phyloP scores from a whole-genome alignment of 1,140 invertebrate species.

The Aphaenogaster floridana region DNA sequence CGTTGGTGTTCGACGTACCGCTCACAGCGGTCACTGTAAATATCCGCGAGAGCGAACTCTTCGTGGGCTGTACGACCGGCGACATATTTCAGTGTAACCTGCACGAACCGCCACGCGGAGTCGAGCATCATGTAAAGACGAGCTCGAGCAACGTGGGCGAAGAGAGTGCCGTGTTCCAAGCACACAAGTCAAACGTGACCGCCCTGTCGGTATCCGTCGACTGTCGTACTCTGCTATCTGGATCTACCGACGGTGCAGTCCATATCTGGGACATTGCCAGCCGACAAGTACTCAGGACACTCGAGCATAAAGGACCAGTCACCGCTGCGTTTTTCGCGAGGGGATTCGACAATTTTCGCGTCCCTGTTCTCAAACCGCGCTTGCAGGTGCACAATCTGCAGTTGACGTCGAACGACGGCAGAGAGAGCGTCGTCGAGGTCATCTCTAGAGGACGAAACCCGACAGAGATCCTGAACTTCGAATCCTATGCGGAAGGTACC shows the following conservation, averaged over 20 bases:
- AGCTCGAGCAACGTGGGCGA: conserved; percentile 82
- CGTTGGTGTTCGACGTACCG: conserved; percentile 91
- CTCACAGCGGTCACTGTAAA: conserved; percentile 91
- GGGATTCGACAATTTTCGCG: conserved; percentile 85
- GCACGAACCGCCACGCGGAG: conserved; percentile 89
- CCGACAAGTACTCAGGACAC: conserved; percentile 90
- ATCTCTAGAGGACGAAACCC: conserved; percentile 71
- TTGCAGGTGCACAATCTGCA: conserved; percentile 79
- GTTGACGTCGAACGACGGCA: conserved; percentile 81
- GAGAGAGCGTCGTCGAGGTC: conserved; percentile 78
- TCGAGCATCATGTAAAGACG: conserved; percentile 89
- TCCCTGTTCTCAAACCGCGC: conserved; percentile 83
- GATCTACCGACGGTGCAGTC: conserved; percentile 91
- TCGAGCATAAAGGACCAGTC: conserved; percentile 91
- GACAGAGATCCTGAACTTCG: conserved; percentile 78
- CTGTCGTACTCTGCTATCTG: conserved; percentile 91
- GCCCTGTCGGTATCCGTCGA: conserved; percentile 91
- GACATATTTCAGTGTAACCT: conserved; percentile 90
- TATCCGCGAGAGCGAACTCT: conserved; percentile 90
- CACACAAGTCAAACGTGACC: conserved; percentile 90
- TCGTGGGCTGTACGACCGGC: conserved; percentile 91
- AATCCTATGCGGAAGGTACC: conserved; percentile 58
- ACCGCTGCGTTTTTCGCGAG: conserved; percentile 90
- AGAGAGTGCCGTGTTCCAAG: conserved; percentile 85
- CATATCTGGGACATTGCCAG: conserved; percentile 94